Conservation (phyloP, 2,113 vertebrate genomes). For the Mugil cephalus region DNA sequence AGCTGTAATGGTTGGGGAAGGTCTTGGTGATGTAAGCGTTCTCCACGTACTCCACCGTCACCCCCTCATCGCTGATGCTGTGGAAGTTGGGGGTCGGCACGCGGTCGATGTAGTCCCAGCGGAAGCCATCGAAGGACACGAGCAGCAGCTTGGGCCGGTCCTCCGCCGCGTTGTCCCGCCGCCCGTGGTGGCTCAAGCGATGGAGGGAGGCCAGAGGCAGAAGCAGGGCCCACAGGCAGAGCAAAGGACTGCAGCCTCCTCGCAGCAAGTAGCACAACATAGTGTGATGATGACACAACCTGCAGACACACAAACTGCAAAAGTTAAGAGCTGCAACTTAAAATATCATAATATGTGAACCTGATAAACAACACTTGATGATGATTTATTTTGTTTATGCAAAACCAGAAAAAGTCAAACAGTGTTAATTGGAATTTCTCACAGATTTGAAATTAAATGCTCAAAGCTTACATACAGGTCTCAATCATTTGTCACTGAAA, state of each 20-base stretch:
- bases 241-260: constrained; percentile 57
- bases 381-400: no score
- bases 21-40: constrained; percentile 92
- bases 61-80: constrained; percentile 82
- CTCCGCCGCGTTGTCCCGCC: not conserved
- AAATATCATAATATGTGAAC: no score
- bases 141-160: constrained; percentile 85
- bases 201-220: constrained; percentile 51
- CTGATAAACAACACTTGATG: no score
- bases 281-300: not conserved
- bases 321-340: not conserved
- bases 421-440: no score
- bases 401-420: no score
- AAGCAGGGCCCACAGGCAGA: constrained; percentile 54
- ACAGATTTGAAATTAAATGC: no score
- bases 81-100: constrained; percentile 88
- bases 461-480: no score
- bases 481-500: no score
- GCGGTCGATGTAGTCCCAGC: constrained; percentile 91
- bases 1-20: constrained; percentile 91
- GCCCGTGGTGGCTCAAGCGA: not conserved
- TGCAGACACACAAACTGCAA: constrained; percentile 16
- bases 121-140: constrained; percentile 94
- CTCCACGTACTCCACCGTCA: constrained; percentile 86
- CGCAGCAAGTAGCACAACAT: constrained; percentile 53